These are phyloP conservation scores for Macrocentrus cingulum DNA, from an alignment of 1,140 invertebrate genomes.

Conservation along the genomic window DNA sequence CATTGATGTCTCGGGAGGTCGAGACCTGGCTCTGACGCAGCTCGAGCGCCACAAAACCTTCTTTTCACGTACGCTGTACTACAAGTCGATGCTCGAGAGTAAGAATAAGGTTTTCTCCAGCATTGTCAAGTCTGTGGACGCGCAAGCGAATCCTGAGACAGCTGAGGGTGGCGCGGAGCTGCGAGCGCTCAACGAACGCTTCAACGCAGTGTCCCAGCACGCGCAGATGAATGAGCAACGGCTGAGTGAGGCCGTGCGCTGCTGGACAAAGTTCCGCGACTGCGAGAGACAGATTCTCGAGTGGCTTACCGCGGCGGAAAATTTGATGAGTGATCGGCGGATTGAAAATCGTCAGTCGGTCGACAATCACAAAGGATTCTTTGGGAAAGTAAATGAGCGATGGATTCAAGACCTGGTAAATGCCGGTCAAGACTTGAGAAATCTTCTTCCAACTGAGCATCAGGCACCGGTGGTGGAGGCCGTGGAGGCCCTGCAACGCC, in stretches of 20 bases:
- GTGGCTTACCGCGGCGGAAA: slow-evolving; percentile 83
- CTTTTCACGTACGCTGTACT: slow-evolving; percentile 85
- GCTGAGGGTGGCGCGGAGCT: slow-evolving; percentile 71
- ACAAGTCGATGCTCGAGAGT: slow-evolving; percentile 90
- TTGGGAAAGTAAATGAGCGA: slow-evolving; percentile 79
- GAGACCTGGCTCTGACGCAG: slow-evolving; percentile 72
- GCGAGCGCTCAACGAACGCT: slow-evolving; percentile 80
- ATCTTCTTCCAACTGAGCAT: slow-evolving; percentile 67
- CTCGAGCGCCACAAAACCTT: slow-evolving; percentile 84
- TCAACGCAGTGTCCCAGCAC: slow-evolving; percentile 71
- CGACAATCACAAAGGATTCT: slow-evolving; percentile 81
- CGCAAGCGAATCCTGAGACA: slow-evolving; percentile 71
- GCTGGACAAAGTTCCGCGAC: slow-evolving; percentile 84
- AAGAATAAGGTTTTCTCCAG: slow-evolving; percentile 93
- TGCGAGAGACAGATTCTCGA: slow-evolving; percentile 78
- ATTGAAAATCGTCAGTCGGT: slow-evolving; percentile 80
- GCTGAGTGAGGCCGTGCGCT: slow-evolving; percentile 75
- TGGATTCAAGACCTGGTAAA: slow-evolving; percentile 80
- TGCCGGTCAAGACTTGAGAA: slow-evolving; percentile 78
- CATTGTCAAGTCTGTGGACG: slow-evolving; percentile 76
- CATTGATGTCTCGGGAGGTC: slow-evolving; percentile 67
- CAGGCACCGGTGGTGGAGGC: slow-evolving; percentile 69
- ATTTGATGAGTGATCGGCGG: slow-evolving; percentile 77
- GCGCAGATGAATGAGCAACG: slow-evolving; percentile 78
- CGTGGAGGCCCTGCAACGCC: slow-evolving; percentile 70